Evolutionary conservation across 2,888 invertebrate species (phyloP), one percentile per base, ranked within the genome.

Genomic region (Drosophila picticornis): DNA sequence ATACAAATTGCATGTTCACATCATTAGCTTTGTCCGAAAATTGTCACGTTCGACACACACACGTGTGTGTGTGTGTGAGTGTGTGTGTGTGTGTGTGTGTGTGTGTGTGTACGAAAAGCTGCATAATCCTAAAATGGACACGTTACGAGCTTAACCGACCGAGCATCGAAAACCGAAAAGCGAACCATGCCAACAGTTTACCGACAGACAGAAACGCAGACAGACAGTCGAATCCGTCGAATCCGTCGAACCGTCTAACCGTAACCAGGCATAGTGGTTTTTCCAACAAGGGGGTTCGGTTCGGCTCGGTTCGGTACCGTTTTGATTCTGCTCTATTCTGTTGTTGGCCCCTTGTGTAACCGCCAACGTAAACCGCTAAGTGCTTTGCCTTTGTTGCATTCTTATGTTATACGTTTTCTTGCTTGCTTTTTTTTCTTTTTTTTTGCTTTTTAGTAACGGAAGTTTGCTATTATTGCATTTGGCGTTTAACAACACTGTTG

Each of bases 11-110:
- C 81, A 66, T 74, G 84, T 74, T 80, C 83, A 77, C 86, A 83
- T 85, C 86, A 83, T 83, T 83, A 83, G 83, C 83, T 83, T 85
- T 85, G 83, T 83, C 86, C 82, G 86, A 84, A 86, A 81, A 83
- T 81, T 81, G 87, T 83, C 83, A 83, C 83, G 87, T 83, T 83
- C 81, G 69, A 61, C 64, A 78, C 84, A 77, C 77, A 59, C 59
- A 31, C 34, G 43, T 38, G 40, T 43, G 59, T 40, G 46, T 22
- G 25, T 27, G n/a, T 13, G 22, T 19, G 25, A 4, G 55, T 34
- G 29, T 11, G 38, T n/a, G 19, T 22, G 19, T 13, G 22, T 25
- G 13, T 25, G 22, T 11, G 2, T 40, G n/a, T 40, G 59, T 43
- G 58, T 25, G 53, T 22, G 31, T 34, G 22, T 31, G 13, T 53